Evolutionary conservation across 2,797 vertebrate species (phyloP), one percentile per base, ranked within the genome.

Genomic region (Phrynocephalus guinanensis): DNA sequence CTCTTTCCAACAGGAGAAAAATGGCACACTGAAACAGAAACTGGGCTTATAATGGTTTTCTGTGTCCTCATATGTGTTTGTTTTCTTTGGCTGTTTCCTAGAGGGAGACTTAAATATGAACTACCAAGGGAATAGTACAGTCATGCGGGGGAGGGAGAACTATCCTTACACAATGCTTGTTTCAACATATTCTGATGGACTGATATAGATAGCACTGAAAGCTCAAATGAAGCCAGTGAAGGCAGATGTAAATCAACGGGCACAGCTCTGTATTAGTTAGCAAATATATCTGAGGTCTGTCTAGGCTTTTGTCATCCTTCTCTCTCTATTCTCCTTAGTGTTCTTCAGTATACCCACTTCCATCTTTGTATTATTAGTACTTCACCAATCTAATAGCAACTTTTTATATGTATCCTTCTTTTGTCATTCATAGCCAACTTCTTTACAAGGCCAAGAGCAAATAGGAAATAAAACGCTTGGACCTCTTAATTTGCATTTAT

Each of bases 401-500:
- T 24, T 71, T 72, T 84, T 86, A 0, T 15, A 9, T 26, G 44
- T 7, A 28, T 28, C 13, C 22, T 20, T 38, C 83, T 91, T 67
- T 72, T 76, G 16, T 90, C 38, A 84, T 88, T 91, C 60, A 33
- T 9, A 78, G 91, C 89, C 85, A 72, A 28, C 22, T 86, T 89
- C 30, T 86, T 88, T 79, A 76, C 52, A 87, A 94, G 83, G 0
- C 18, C 66, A 56, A 5, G 70, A 67, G 68, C 85, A 52, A 81
- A 85, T 83, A 91, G 83, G 30, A 87, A 90, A 84, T 20, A 5
- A 6, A 89, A 1, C 66, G 72, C 89, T 68, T 28, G 56, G 86
- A 86, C 56, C n/a, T 86, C 2, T 38, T 63, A 73, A 60, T 15
- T n/a, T 90, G 52, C 15, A 66, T 92, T 94, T 93, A 85, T 87